Conservation (phyloP, 2,888 invertebrate species). For the Chrysolina oricalcia region DNA sequence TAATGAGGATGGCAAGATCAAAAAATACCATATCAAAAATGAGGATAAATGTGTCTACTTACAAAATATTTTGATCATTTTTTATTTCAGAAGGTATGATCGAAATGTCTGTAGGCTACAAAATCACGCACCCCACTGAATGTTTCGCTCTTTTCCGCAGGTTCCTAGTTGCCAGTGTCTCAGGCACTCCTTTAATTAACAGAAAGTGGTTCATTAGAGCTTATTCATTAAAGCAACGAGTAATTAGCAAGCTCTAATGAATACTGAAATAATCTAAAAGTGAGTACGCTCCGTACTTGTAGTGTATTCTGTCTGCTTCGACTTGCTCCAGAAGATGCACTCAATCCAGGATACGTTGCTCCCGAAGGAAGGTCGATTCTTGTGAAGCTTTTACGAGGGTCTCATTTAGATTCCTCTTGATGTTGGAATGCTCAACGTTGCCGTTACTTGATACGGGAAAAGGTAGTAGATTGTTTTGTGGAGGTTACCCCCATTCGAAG, state of each 20-base stretch:
- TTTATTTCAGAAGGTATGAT: no score
- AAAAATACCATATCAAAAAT: no score
- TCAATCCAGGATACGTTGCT: slow-evolving; percentile 1
- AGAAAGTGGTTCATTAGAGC: slow-evolving; percentile 93
- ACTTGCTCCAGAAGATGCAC: slow-evolving; percentile 54
- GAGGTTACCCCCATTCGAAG: no score
- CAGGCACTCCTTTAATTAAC: slow-evolving; percentile 84
- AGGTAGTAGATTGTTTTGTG: no score
- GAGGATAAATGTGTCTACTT: no score
- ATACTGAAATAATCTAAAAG: slow-evolving; percentile 85
- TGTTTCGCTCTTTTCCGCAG: slow-evolving; percentile 65
- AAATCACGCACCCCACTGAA: slow-evolving; percentile 41
- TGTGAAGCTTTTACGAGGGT: background rate
- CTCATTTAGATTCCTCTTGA: slow-evolving; percentile 12
- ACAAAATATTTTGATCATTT: no score
- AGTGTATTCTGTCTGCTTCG: slow-evolving; percentile 61
- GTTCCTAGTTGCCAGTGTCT: slow-evolving; percentile 68
- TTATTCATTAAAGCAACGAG: slow-evolving; percentile 93
- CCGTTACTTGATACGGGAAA: no score
- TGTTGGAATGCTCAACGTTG: background rate
- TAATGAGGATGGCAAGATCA: no score
- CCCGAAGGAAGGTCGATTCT: slow-evolving; percentile 6
- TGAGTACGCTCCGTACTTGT: slow-evolving; percentile 67
- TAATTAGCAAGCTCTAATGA: slow-evolving; percentile 92
- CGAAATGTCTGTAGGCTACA: no score